Evolutionary conservation across 1,140 invertebrate species (phyloP).

Genomic region (Drosophila rufa): DNA sequence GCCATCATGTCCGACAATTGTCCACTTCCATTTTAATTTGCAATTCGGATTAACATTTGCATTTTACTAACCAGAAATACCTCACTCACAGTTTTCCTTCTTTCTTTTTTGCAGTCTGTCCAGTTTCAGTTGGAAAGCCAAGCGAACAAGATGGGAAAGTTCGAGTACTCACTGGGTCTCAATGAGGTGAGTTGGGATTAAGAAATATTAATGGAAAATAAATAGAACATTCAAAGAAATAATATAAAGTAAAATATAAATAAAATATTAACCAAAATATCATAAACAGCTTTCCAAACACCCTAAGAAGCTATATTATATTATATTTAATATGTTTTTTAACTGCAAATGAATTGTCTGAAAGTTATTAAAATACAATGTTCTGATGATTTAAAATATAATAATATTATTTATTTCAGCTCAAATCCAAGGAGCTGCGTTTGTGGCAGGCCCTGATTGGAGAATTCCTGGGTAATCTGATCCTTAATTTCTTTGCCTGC

Average conservation of each 20-base stretch:
- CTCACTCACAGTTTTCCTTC: conserved; percentile 12
- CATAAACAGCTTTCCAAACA: too few relatives aligned
- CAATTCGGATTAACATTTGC: conserved; percentile 17
- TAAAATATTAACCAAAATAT: too few relatives aligned
- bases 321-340: too few relatives aligned
- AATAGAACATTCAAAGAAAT: too few relatives aligned
- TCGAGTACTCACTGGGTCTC: conserved; percentile 88
- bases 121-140: conserved; percentile 34
- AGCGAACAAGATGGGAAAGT: conserved; percentile 85
- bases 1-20: conserved; percentile 51
- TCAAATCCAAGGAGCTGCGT: conserved; percentile 87
- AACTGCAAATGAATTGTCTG: too few relatives aligned
- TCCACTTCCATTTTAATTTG: conserved; percentile 33
- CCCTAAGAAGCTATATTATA: too few relatives aligned
- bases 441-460: conserved; percentile 90
- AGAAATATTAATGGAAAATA: not conserved
- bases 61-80: conserved; percentile 12
- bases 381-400: too few relatives aligned
- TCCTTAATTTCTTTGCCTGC: conserved; percentile 94
- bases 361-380: too few relatives aligned
- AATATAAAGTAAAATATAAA: too few relatives aligned
- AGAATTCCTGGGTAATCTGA: conserved; percentile 92
- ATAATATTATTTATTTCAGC: conserved; percentile 19
- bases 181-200: conserved; percentile 85
- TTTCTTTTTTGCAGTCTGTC: conserved; percentile 44